Percentiles rank a stretch among this genome's conserved stretches.
These are phyloP conservation scores for Stenichneumon culpator DNA, from an alignment of 2,888 invertebrate genomes.

Conservation along the genomic window DNA sequence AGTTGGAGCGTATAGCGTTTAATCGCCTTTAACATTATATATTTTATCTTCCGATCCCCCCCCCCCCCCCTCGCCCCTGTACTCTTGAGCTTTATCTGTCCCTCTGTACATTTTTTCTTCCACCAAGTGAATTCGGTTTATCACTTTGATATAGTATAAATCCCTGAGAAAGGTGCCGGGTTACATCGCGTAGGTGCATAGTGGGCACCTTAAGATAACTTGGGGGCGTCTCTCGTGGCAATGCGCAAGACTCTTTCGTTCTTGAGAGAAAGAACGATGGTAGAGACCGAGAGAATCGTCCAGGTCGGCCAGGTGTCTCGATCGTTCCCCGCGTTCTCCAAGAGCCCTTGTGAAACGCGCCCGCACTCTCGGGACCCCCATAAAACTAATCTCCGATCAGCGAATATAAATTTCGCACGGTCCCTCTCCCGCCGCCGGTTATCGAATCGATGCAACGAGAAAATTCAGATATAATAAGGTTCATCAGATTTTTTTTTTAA, in stretches of 20 bases:
- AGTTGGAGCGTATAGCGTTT: constrained; percentile 20
- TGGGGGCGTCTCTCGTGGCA: constrained; percentile 22
- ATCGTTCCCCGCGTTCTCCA: constrained; percentile 16
- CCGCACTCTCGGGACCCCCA: constrained; percentile 10
- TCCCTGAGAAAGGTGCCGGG: constrained; percentile 48
- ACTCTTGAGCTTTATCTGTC: constrained; percentile 25
- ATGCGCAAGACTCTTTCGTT: constrained; percentile 24
- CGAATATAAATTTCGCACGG: constrained; percentile 54
- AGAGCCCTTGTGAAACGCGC: constrained; percentile 5
- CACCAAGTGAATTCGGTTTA: constrained; percentile 60
- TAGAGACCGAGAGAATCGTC: constrained; percentile 6
- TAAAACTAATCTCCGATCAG: constrained; percentile 64
- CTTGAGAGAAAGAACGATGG: constrained; percentile 16
- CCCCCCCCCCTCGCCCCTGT: constrained; percentile 4
- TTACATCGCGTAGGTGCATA: constrained; percentile 63
- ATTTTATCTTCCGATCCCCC: constrained; percentile 52
- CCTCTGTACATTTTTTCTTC: constrained; percentile 57
- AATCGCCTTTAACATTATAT: constrained; percentile 55
- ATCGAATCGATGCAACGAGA: constrained; percentile 48
- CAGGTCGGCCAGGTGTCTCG: constrained; percentile 61
- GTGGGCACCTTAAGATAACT: constrained; percentile 54
- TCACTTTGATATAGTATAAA: constrained; percentile 62
- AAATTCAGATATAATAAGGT: constrained; percentile 41
- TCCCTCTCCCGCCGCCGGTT: constrained; percentile 1
- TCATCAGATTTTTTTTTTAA: background rate